These are phyloP conservation scores for Hemiscyllium ocellatum DNA, from an alignment of 2,113 vertebrate genomes.

Conservation along the genomic window DNA sequence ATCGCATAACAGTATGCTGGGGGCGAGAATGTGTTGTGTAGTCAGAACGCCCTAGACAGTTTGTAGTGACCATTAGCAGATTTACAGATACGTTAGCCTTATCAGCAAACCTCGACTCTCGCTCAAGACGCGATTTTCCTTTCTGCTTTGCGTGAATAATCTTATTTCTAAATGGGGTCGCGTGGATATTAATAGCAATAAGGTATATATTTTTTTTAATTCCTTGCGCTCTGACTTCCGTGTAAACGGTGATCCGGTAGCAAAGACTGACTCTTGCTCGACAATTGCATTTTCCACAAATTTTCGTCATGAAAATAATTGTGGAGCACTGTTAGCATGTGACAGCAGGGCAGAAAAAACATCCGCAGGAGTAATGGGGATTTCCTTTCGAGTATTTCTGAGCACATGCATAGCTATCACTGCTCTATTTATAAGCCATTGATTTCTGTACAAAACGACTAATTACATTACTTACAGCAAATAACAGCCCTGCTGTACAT, in stretches of 20 bases:
- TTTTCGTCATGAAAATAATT: conserved; percentile 4
- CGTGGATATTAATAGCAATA: neutral
- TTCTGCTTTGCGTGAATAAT: neutral
- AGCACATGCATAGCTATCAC: conserved; percentile 24
- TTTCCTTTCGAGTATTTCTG: conserved; percentile 41
- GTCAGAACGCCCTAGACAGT: neutral
- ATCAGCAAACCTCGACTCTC: neutral
- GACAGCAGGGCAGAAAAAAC: conserved; percentile 42
- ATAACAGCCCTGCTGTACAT: conserved; percentile 61
- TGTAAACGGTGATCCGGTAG: neutral
- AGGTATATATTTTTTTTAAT: neutral
- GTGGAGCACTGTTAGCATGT: conserved; percentile 36
- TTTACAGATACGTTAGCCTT: neutral
- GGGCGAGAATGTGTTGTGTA: conserved; percentile 31
- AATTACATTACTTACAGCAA: conserved; percentile 68
- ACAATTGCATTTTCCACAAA: neutral
- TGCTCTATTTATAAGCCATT: conserved; percentile 44
- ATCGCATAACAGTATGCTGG: conserved; percentile 28
- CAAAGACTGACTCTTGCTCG: neutral
- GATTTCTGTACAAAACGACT: conserved; percentile 60
- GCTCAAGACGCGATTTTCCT: neutral
- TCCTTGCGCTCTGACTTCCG: no score
- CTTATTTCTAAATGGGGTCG: neutral
- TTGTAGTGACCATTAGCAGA: conserved; percentile 27
- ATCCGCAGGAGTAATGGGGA: conserved; percentile 42